Percentiles rank a stretch among this genome's conserved stretches.
These are phyloP conservation scores for Crotophaga sulcirostris DNA, from an alignment of 2,113 vertebrate genomes.

Conservation along the genomic window DNA sequence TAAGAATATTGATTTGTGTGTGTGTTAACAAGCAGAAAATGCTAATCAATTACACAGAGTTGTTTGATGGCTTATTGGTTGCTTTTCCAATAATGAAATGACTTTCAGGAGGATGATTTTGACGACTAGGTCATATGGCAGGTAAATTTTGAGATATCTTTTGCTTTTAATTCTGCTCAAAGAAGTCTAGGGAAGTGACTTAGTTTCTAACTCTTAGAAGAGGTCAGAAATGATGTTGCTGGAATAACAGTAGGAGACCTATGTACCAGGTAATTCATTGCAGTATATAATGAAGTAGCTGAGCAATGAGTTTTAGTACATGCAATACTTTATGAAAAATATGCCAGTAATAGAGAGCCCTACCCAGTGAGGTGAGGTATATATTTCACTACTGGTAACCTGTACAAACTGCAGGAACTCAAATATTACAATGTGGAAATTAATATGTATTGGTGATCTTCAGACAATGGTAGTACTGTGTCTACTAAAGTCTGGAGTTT, in stretches of 20 bases:
- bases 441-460: neutral
- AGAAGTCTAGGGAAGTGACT: neutral
- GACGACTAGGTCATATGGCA: neutral
- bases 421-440: constrained; percentile 26
- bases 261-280: neutral
- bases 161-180: neutral
- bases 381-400: constrained; percentile 25
- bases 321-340: constrained; percentile 16
- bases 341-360: constrained; percentile 14
- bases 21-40: constrained; percentile 55
- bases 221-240: neutral
- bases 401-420: constrained; percentile 15
- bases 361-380: neutral
- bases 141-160: neutral
- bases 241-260: neutral
- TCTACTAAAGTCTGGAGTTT: constrained; percentile 33
- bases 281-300: constrained; percentile 19
- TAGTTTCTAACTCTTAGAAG: neutral
- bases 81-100: neutral
- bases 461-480: constrained; percentile 51
- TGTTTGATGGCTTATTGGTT: neutral
- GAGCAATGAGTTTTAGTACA: constrained; percentile 35
- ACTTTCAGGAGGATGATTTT: neutral
- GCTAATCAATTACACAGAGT: constrained; percentile 19
- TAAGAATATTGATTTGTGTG: constrained; percentile 28